Evolutionary conservation across 2,797 vertebrate species (phyloP).

Genomic region (Lemur catta): DNA sequence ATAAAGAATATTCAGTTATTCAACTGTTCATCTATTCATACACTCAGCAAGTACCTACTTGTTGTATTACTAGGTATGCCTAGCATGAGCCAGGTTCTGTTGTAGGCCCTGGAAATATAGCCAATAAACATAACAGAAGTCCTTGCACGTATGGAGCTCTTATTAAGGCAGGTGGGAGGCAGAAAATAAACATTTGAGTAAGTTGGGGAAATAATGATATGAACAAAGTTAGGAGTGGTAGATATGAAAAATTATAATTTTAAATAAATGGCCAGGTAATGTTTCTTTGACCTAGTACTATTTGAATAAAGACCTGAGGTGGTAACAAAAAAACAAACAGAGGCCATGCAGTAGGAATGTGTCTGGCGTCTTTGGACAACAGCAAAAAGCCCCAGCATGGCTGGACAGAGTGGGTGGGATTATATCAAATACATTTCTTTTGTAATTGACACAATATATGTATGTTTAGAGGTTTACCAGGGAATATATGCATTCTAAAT

Average conservation of each 20-base stretch:
- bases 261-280: neutral
- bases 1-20: neutral
- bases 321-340: neutral
- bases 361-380: neutral
- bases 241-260: neutral
- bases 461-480: neutral
- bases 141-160: neutral
- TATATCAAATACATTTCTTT: neutral
- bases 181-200: neutral
- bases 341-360: neutral
- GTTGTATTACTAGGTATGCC: neutral
- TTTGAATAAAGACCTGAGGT: neutral
- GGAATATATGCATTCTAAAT: neutral
- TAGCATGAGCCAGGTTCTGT: neutral
- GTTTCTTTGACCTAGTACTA: neutral
- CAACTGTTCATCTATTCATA: neutral
- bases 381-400: neutral
- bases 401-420: neutral
- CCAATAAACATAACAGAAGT: neutral
- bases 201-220: neutral
- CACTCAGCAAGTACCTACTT: neutral
- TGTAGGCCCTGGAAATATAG: neutral
- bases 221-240: neutral
- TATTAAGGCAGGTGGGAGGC: neutral
- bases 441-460: neutral